These are phyloP conservation scores for Morone chrysops DNA, from an alignment of 2,113 vertebrate genomes.

Conservation along the genomic window DNA sequence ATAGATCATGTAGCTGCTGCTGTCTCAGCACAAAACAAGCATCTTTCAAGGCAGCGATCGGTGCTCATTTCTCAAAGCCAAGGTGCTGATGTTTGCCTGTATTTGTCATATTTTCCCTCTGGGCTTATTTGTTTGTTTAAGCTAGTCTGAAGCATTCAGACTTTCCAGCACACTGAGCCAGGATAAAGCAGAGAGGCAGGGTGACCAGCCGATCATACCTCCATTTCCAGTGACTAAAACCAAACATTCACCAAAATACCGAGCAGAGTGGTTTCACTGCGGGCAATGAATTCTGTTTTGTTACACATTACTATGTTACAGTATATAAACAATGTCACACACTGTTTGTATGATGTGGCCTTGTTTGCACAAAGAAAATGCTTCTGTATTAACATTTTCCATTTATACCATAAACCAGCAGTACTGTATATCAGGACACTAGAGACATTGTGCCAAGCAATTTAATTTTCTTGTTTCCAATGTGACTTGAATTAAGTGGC, in stretches of 20 bases:
- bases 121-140: conserved; percentile 73
- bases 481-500: not conserved
- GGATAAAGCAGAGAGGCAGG: conserved; percentile 42
- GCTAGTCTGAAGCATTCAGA: conserved; percentile 55
- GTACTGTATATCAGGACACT: not conserved
- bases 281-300: conserved; percentile 2
- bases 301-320: conserved; percentile 18
- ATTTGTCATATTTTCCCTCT: conserved; percentile 54
- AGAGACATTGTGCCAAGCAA: not conserved
- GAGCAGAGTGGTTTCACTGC: conserved; percentile 16
- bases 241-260: conserved; percentile 43
- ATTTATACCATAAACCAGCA: conserved; percentile 2
- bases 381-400: not conserved
- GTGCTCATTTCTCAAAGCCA: conserved; percentile 41
- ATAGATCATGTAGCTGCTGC: conserved; percentile 33
- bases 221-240: conserved; percentile 48
- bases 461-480: not conserved
- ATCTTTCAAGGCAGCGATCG: conserved; percentile 41
- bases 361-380: conserved; percentile 24
- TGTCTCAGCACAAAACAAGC: conserved; percentile 48
- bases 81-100: conserved; percentile 57
- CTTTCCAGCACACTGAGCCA: conserved; percentile 73
- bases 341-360: conserved; percentile 42
- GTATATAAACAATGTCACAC: conserved; percentile 31
- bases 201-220: conserved; percentile 23